Conservation (phyloP, 2,888 invertebrate species). For the Pyrgus malvae region DNA sequence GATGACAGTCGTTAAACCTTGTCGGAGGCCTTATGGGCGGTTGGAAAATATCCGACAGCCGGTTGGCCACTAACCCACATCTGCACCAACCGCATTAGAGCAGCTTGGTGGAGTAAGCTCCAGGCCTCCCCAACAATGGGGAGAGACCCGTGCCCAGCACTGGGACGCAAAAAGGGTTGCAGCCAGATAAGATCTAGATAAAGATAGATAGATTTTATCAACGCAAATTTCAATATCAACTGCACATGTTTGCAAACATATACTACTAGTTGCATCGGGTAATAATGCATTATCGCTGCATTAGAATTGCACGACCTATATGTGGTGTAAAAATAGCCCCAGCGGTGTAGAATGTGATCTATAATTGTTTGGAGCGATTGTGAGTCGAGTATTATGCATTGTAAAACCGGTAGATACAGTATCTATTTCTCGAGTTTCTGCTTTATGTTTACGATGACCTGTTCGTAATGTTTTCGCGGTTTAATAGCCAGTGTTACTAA, state of each 20-base stretch:
- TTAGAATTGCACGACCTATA: conserved; percentile 25
- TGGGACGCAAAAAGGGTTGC: no score
- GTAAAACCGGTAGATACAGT: background rate
- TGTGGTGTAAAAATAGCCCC: conserved; percentile 29
- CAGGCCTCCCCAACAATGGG: no score
- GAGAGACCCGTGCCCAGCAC: no score
- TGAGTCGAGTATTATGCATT: conserved; percentile 7
- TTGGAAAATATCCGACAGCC: no score
- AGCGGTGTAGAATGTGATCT: conserved; percentile 19
- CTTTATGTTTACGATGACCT: conserved; percentile 4
- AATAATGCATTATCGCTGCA: conserved; percentile 20
- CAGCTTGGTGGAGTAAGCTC: no score
- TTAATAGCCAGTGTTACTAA: background rate
- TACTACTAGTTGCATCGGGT: background rate
- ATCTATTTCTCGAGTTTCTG: background rate
- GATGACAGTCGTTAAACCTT: no score
- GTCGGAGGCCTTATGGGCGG: no score
- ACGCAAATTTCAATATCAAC: no score
- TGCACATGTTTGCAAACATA: background rate
- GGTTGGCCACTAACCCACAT: no score
- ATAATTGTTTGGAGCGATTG: conserved; percentile 25
- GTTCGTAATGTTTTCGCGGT: background rate
- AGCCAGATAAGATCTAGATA: no score
- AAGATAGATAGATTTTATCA: no score
- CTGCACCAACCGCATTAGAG: no score